These are phyloP conservation scores for Crypturellus tataupa DNA, from an alignment of 2,797 vertebrate genomes.

Conservation along the genomic window DNA sequence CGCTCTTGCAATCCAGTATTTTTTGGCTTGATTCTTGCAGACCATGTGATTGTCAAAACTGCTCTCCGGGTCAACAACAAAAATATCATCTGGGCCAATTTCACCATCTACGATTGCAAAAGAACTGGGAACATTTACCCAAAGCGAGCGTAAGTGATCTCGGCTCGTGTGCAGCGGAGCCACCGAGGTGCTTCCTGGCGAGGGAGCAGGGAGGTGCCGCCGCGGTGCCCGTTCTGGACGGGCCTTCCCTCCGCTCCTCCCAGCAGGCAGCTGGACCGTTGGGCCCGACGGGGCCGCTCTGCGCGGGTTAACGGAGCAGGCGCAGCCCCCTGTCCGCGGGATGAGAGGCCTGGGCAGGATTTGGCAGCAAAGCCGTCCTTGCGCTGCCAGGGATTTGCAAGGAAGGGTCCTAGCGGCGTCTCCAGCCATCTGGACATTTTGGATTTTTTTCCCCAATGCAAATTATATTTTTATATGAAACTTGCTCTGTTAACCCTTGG, in stretches of 20 bases:
- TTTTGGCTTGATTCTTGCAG: slow-evolving; percentile 79
- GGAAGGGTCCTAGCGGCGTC: slow-evolving; percentile 8
- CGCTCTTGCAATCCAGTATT: slow-evolving; percentile 64
- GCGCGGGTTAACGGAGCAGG: not conserved
- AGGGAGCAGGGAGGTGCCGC: not conserved
- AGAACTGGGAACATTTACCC: slow-evolving; percentile 88
- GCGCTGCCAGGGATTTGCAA: slow-evolving; percentile 35
- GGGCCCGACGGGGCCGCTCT: not conserved
- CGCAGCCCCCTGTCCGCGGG: not conserved
- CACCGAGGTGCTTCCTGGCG: not conserved
- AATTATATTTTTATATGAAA: slow-evolving; percentile 9
- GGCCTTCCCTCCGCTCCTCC: not conserved
- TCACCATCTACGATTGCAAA: slow-evolving; percentile 94
- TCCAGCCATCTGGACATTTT: slow-evolving; percentile 65
- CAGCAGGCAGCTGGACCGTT: not conserved
- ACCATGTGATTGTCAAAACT: slow-evolving; percentile 90
- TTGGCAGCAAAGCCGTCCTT: not conserved
- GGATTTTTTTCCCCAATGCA: not conserved
- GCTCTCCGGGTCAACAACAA: slow-evolving; percentile 89
- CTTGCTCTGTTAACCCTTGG: slow-evolving; percentile 62
- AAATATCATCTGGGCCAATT: slow-evolving; percentile 89
- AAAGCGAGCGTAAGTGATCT: slow-evolving; percentile 88
- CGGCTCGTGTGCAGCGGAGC: not conserved
- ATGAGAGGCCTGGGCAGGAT: not conserved
- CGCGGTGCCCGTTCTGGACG: not conserved